A percentile compares a stretch with the other conserved stretches of the same genome.
Conservation (phyloP, 2,888 invertebrate genomes). For the Epiblema foenella region DNA sequence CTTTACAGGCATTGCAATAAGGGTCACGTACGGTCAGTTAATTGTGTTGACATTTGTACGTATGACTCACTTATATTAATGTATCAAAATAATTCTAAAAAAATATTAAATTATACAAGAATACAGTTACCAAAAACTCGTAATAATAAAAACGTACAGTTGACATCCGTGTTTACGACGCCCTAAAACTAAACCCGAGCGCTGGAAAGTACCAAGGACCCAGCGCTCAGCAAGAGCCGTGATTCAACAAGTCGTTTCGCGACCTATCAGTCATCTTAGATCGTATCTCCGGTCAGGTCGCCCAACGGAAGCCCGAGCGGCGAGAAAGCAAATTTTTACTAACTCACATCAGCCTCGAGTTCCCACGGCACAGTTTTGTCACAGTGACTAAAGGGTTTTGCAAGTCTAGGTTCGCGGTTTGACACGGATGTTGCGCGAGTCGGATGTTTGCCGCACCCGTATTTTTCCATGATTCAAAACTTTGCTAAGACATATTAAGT, state of each 20-base stretch:
- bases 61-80: not conserved
- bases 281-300: constrained; percentile 66
- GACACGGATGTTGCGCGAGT: constrained; percentile 40
- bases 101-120: constrained; percentile 1
- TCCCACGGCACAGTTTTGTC: constrained; percentile 70
- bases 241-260: constrained; percentile 68
- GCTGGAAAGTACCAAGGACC: constrained; percentile 42
- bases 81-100: not conserved
- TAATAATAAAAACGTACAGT: constrained; percentile 21
- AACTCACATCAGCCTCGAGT: constrained; percentile 61
- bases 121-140: constrained; percentile 23
- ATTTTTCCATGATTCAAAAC: constrained; percentile 34
- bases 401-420: constrained; percentile 35
- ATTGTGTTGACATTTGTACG: no score
- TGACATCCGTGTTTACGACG: constrained; percentile 45
- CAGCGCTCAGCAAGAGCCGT: constrained; percentile 51
- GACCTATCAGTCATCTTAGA: constrained; percentile 73
- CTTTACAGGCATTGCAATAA: no score
- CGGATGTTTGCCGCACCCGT: constrained; percentile 19
- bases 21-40: no score
- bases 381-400: constrained; percentile 50
- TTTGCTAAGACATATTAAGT: constrained; percentile 3
- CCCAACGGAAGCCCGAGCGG: constrained; percentile 74
- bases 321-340: constrained; percentile 80
- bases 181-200: constrained; percentile 23